These are phyloP conservation scores for Cheilosia vulpina DNA, from an alignment of 2,888 invertebrate genomes.

Conservation along the genomic window DNA sequence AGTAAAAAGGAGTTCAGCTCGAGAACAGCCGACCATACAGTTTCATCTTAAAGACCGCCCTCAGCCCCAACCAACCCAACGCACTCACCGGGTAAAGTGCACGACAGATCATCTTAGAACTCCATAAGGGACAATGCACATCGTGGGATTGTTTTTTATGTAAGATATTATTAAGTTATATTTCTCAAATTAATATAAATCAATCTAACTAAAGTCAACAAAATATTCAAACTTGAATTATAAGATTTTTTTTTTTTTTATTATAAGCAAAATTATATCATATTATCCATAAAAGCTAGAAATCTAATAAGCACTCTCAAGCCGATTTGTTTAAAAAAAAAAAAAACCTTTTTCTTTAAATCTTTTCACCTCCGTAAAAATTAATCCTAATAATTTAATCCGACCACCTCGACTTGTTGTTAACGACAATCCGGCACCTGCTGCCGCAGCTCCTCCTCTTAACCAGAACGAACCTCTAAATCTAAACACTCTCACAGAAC, in stretches of 20 bases:
- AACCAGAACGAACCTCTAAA: conserved; percentile 12
- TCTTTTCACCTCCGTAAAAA: not conserved
- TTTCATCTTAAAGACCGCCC: conserved; percentile 12
- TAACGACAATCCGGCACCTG: conserved; percentile 5
- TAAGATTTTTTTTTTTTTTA: too few species aligned
- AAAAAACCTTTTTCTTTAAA: not conserved
- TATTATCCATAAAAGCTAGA: conserved; percentile 2
- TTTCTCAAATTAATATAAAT: too few species aligned
- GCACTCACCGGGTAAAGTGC: conserved; percentile 10
- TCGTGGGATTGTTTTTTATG: conserved; percentile 15
- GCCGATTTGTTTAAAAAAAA: too few species aligned
- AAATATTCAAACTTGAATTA: too few species aligned
- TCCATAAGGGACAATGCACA: conserved; percentile 6
- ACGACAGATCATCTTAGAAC: conserved; percentile 7
- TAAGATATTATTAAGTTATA: too few species aligned
- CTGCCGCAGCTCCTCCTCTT: conserved; percentile 2
- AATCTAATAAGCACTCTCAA: conserved; percentile 3
- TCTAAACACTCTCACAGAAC: conserved; percentile 4
- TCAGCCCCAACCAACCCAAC: conserved; percentile 14
- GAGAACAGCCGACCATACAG: conserved; percentile 19
- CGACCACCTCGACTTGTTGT: conserved; percentile 3
- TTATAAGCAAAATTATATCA: not conserved
- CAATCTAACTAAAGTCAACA: too few species aligned
- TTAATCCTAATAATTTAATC: conserved; percentile 23
- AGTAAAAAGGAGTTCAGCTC: not conserved